A percentile compares a stretch with the other conserved stretches of the same genome.
These are phyloP conservation scores for Orgyia antiqua DNA, from an alignment of 2,888 invertebrate species.

Conservation along the genomic window DNA sequence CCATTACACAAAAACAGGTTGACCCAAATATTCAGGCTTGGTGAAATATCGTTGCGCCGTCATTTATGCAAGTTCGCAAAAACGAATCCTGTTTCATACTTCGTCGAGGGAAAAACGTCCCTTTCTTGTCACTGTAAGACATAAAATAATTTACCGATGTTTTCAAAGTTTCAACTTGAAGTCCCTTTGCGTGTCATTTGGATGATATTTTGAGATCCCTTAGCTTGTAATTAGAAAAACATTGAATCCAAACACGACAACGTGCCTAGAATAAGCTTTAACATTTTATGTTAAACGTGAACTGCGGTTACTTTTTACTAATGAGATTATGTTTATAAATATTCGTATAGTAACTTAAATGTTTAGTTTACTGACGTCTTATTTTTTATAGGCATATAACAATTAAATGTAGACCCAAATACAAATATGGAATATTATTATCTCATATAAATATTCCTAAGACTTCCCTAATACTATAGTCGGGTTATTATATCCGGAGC, in stretches of 20 bases:
- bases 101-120: slow-evolving; percentile 48
- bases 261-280: slow-evolving; percentile 16
- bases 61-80: slow-evolving; percentile 74
- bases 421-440: slow-evolving; percentile 41
- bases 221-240: slow-evolving; percentile 53
- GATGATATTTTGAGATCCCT: slow-evolving; percentile 52
- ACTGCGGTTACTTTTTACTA: background rate
- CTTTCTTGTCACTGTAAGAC: slow-evolving; percentile 49
- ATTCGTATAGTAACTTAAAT: too few species aligned
- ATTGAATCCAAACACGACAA: slow-evolving; percentile 36
- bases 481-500: slow-evolving; percentile 66
- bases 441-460: slow-evolving; percentile 57
- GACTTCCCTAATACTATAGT: slow-evolving; percentile 47
- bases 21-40: slow-evolving; percentile 71
- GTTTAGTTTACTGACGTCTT: too few species aligned
- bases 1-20: slow-evolving; percentile 74
- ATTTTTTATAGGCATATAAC: too few species aligned
- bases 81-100: slow-evolving; percentile 59
- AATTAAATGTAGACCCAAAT: slow-evolving; percentile 23
- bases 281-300: slow-evolving; percentile 7
- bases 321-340: too few species aligned
- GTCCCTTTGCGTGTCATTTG: slow-evolving; percentile 57
- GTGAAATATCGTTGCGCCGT: slow-evolving; percentile 69
- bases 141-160: slow-evolving; percentile 45
- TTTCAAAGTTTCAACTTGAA: slow-evolving; percentile 38